Conservation (phyloP, 1,140 invertebrate species). For the Rhysida immarginata region DNA sequence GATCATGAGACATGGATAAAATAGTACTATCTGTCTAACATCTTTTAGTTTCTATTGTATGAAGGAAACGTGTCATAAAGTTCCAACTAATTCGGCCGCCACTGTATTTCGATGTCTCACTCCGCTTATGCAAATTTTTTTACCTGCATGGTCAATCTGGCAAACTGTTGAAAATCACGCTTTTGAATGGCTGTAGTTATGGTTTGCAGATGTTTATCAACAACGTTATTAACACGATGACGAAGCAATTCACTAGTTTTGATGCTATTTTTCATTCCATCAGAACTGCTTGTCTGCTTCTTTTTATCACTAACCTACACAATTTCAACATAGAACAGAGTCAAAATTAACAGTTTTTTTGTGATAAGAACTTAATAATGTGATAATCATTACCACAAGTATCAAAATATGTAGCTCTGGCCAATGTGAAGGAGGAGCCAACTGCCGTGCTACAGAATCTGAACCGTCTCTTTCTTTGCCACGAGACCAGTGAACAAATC, state of each 20-base stretch:
- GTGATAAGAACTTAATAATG: too few species aligned
- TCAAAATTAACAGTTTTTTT: too few species aligned
- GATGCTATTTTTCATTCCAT: conserved; percentile 74
- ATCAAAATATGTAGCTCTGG: conserved; percentile 77
- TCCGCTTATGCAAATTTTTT: too few species aligned
- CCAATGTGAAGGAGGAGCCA: conserved; percentile 66
- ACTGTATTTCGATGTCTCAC: too few species aligned
- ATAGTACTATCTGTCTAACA: too few species aligned
- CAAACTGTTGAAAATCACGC: conserved; percentile 74
- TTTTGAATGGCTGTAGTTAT: conserved; percentile 61
- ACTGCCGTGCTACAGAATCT: conserved; percentile 61
- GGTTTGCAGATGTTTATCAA: conserved; percentile 48
- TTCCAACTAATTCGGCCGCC: too few species aligned
- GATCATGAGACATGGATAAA: too few species aligned
- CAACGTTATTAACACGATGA: conserved; percentile 49
- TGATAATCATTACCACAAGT: conserved; percentile 72
- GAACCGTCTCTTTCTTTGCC: conserved; percentile 48
- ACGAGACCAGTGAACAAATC: conserved; percentile 81
- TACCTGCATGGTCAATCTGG: conserved; percentile 77
- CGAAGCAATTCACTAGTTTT: conserved; percentile 69
- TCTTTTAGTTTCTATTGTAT: too few species aligned
- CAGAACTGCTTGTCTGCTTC: conserved; percentile 77
- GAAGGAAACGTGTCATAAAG: too few species aligned
- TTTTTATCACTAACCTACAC: conserved; percentile 54
- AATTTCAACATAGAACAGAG: too few species aligned